Evolutionary conservation across 2,888 invertebrate genomes (phyloP), one percentile per base, ranked within the genome.

Genomic region (Cremastinae sp.): DNA sequence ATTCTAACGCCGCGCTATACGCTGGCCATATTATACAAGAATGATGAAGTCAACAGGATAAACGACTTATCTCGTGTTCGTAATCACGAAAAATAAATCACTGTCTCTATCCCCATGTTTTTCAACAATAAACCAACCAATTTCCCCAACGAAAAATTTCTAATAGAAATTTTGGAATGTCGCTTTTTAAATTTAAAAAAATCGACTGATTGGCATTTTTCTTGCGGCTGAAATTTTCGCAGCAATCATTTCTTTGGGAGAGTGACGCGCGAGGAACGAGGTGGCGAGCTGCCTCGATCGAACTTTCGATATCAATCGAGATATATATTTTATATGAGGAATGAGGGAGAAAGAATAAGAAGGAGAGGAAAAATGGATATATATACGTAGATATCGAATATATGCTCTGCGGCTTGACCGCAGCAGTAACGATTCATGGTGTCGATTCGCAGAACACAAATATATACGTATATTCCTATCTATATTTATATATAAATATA

Each of bases 351-450:
- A 62, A 38, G 51, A 66, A 49, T n/a, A n/a, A n/a, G n/a, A n/a
- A 59, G 68, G 45, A 45, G 22, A 34, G 53, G 36, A 18, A 56
- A 47, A 28, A 20, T 34, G 53, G 8, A 22, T 38, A 49, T 49
- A 10, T 3, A 20, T 56, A 53, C 82, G 82, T 83, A 85, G 84
- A 84, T 87, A 85, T 87, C 85, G 85, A 84, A 86, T 85, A 81
- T n/a, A n/a, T n/a, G n/a, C n/a, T n/a, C 84, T 87, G 87, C 82
- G 87, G 87, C 83, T 70, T 83, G 59, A 66, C 87, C 87, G 84
- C 87, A 87, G 79, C 78, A 41, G 28, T 49, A 22, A 16, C 12
- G 38, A 36, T 34, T 12, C 56, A 38, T 12, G 1, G 41, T 45
- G 16, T 45, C 45, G 28, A 8, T 9, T 62, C 22, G 18, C 16